phyloP scores from a whole-genome alignment of 2,113 vertebrate genomes.

The Silurus asotus region DNA sequence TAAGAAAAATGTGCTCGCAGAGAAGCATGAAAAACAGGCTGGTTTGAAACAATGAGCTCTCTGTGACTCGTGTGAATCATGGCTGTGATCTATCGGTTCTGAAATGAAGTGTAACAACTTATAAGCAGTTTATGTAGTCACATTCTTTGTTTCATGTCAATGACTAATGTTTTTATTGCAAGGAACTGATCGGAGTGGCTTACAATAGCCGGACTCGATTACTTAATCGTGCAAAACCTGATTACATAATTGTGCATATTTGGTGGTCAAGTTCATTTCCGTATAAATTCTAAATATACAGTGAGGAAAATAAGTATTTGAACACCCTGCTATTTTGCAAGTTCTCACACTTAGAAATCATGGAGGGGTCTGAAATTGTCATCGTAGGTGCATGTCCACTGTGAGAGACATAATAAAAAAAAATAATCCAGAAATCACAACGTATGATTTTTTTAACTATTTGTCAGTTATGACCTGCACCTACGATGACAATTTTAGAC shows the following conservation, averaged over 20 bases:
- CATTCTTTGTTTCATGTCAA: background rate
- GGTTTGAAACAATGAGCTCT: background rate
- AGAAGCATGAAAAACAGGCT: slow-evolving; percentile 32
- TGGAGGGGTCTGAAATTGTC: too few relatives aligned
- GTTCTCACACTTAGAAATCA: too few relatives aligned
- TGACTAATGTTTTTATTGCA: background rate
- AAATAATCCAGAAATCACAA: too few relatives aligned
- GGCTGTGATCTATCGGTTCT: background rate
- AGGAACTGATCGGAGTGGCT: background rate
- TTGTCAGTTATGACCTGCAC: too few relatives aligned
- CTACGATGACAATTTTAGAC: too few relatives aligned
- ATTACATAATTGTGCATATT: background rate
- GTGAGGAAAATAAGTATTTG: too few relatives aligned
- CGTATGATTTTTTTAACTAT: too few relatives aligned
- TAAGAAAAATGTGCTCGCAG: slow-evolving; percentile 9
- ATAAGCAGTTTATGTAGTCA: background rate
- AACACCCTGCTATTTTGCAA: too few relatives aligned
- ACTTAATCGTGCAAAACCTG: background rate
- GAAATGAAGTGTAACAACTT: background rate
- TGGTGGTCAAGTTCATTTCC: background rate
- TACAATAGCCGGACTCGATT: background rate
- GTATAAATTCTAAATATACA: too few relatives aligned
- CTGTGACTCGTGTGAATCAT: background rate
- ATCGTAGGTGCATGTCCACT: too few relatives aligned
- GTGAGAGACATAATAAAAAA: too few relatives aligned